Evolutionary conservation across 2,113 vertebrate genomes (phyloP), one percentile per base, ranked within the genome.

Genomic region (Scytalopus superciliaris): DNA sequence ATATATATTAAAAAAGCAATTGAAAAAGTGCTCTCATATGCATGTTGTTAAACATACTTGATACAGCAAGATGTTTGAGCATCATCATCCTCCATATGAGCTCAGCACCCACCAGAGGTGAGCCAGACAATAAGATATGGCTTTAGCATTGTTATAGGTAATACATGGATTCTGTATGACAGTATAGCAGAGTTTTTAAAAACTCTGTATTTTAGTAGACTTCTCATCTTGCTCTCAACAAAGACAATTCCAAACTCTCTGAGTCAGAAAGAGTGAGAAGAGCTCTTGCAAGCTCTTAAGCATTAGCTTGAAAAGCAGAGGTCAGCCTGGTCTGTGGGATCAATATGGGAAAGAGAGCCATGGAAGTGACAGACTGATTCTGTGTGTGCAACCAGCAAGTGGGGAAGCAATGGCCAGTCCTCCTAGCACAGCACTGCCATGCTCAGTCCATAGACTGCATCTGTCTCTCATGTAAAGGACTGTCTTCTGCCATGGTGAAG

Each of bases 361-460:
- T 35, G 27, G 73, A 82, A 84, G 33, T 10, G 55, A 35, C 25
- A 72, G 56, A 21, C 6, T 18, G 42, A 37, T 49, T 28, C 33
- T 40, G 45, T 56, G 63, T 27, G 30, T 37, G 27, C 30, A 72
- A 55, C 33, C 70, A 73, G 57, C 22, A 24, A 30, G 19, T 0
- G 17, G 14, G 57, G 40, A 60, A 42, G 15, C 17, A n/a, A 14
- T 14, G 40, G n/a, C 60, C 44, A 10, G 53, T 35, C 50, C 52
- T 79, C 40, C 6, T 52, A 39, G 55, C 45, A 53, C 1, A 9
- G 42, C 59, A 21, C 33, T 25, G 57, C 1, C 0, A 8, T 68
- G 57, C 39, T 73, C 70, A 68, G 49, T 42, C 31, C 2, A 0
- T 6, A 37, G 66, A 63, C 37, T 31, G 10, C 53, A 27, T 59